Percentiles rank a stretch among this genome's conserved stretches.
Evolutionary conservation across 2,113 vertebrate genomes (phyloP).

Genomic region (Ictalurus furcatus): DNA sequence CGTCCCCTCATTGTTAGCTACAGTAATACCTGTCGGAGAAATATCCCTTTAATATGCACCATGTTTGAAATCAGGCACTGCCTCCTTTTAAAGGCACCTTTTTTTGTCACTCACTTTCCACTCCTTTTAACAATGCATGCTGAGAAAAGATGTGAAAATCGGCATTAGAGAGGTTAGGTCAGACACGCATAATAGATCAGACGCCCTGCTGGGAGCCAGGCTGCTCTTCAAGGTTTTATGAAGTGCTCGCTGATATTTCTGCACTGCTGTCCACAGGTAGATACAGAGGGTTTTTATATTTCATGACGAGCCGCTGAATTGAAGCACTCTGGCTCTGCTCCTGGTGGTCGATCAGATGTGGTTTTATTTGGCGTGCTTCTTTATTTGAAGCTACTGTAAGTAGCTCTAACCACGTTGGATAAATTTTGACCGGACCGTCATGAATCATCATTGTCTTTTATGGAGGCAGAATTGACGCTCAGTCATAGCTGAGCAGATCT

Average conservation of each 20-base stretch:
- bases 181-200: constrained; percentile 17
- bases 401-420: background rate
- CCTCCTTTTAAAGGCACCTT: background rate
- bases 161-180: background rate
- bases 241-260: background rate
- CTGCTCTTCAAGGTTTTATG: constrained; percentile 3
- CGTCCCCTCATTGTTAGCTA: background rate
- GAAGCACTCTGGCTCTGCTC: background rate
- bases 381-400: background rate
- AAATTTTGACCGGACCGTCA: background rate
- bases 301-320: background rate
- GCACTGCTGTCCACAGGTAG: background rate
- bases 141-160: background rate
- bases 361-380: background rate
- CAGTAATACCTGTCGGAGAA: background rate
- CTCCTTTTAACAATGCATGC: background rate
- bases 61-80: too few species aligned
- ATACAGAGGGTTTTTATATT: background rate
- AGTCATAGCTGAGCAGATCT: background rate
- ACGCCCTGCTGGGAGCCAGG: background rate
- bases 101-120: background rate
- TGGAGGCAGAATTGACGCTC: background rate
- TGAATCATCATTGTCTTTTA: background rate
- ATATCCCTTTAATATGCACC: background rate
- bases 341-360: background rate